Conservation (phyloP, 2,888 invertebrate genomes). For the Acanthococcus lagerstroemiae region DNA sequence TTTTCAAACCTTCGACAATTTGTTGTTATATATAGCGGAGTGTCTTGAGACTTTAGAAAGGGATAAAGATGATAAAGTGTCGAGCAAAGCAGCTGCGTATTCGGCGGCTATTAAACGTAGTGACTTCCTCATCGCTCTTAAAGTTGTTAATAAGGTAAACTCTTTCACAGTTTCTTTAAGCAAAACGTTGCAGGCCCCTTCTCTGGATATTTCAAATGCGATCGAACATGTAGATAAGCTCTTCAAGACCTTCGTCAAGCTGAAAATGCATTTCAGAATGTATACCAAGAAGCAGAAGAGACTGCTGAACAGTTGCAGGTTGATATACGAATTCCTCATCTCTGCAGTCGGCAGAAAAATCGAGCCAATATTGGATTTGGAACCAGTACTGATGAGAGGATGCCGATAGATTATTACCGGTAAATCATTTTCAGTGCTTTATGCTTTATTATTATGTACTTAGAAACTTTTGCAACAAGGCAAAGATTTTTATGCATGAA, state of each 20-base stretch:
- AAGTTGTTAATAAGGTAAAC: neutral
- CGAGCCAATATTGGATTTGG: neutral
- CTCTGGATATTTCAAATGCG: neutral
- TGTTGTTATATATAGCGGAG: neutral
- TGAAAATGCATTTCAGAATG: neutral
- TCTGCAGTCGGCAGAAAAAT: neutral
- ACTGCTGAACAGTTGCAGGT: neutral
- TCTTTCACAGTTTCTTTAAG: neutral
- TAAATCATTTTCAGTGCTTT: no score
- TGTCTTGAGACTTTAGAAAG: neutral
- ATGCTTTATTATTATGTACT: no score
- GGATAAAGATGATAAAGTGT: neutral
- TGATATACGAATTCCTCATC: neutral
- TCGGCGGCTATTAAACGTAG: neutral
- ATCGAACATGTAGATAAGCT: neutral
- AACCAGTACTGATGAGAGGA: neutral
- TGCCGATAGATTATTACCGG: neutral
- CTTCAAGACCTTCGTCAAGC: neutral
- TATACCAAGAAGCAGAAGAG: neutral
- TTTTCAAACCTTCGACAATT: neutral
- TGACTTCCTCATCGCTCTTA: neutral
- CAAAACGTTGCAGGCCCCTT: neutral
- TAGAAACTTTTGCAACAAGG: no score
- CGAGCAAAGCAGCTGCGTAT: slow-evolving; percentile 1
- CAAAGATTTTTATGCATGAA: no score